phyloP scores from a whole-genome alignment of 1,140 invertebrate species.

The Himalopsyche phryganea region DNA sequence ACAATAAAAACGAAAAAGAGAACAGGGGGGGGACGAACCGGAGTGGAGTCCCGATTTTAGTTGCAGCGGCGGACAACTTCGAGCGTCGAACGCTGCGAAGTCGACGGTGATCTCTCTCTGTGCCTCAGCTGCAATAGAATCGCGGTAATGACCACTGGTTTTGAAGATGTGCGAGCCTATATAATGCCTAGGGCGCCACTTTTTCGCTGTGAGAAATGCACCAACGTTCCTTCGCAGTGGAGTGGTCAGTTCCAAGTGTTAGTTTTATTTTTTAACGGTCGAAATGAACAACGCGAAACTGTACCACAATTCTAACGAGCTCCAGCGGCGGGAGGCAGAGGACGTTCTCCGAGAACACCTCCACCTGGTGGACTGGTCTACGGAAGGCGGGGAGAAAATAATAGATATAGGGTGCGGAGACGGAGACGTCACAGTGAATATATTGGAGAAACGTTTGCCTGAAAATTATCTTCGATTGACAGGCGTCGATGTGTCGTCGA shows the following conservation, averaged over 20 bases:
- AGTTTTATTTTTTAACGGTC: not conserved
- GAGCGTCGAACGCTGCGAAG: no score
- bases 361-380: constrained; percentile 56
- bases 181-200: constrained; percentile 16
- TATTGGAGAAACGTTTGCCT: constrained; percentile 66
- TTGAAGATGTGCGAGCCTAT: constrained; percentile 19
- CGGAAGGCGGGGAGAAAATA: constrained; percentile 52
- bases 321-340: constrained; percentile 66
- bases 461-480: constrained; percentile 47
- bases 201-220: constrained; percentile 19
- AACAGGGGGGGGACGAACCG: constrained; percentile 7
- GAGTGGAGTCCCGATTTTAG: constrained; percentile 30
- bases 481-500: constrained; percentile 66
- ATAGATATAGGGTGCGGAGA: constrained; percentile 80
- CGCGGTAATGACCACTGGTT: no score
- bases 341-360: constrained; percentile 65
- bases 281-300: constrained; percentile 62
- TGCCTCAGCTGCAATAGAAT: no score
- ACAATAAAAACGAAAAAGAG: not conserved
- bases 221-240: constrained; percentile 23
- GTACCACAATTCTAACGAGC: constrained; percentile 60
- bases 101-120: no score
- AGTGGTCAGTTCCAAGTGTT: constrained; percentile 27
- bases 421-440: constrained; percentile 65
- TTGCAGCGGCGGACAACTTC: no score